Percentiles rank a stretch among this genome's conserved stretches.
Evolutionary conservation across 2,113 vertebrate genomes (phyloP).

Genomic region (Eira barbara): DNA sequence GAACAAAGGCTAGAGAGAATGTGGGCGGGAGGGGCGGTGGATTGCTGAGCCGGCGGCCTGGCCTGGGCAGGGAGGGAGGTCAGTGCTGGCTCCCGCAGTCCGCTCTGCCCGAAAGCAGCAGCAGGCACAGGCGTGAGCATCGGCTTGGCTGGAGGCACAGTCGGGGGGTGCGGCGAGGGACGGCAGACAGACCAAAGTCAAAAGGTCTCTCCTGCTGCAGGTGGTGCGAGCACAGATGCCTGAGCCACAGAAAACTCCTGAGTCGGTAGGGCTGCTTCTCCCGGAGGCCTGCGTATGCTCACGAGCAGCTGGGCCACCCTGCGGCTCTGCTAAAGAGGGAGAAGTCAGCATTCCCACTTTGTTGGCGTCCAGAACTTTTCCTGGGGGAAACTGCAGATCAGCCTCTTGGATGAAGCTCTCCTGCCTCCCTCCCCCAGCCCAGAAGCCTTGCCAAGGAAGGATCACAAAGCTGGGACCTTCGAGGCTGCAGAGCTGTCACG

Average conservation of each 20-base stretch:
- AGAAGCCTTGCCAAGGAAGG: conserved; percentile 61
- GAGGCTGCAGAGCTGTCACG: conserved; percentile 74
- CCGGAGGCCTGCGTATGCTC: conserved; percentile 25
- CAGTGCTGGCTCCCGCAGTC: not conserved
- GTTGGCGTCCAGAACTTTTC: conserved; percentile 50
- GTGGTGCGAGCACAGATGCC: conserved; percentile 35
- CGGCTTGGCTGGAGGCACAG: not conserved
- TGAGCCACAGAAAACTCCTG: not conserved
- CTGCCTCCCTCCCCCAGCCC: not conserved
- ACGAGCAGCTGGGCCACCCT: conserved; percentile 58
- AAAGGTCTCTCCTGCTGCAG: conserved; percentile 54
- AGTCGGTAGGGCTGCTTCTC: conserved; percentile 37
- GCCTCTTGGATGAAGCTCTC: conserved; percentile 68
- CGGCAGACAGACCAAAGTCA: conserved; percentile 55
- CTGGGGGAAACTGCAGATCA: conserved; percentile 62
- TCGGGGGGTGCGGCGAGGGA: not conserved
- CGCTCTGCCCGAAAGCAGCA: conserved; percentile 9
- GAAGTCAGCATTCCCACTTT: conserved; percentile 65
- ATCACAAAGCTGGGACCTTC: conserved; percentile 55
- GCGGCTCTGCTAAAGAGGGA: conserved; percentile 57
- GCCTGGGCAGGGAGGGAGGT: not conserved
- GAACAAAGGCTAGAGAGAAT: not conserved
- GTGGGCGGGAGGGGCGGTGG: not conserved
- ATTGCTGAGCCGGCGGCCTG: conserved; percentile 42
- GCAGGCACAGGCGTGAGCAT: not conserved